Base-by-base conservation (phyloP, 2,797 vertebrate species). In the Myiotriccus ornatus region DNA sequence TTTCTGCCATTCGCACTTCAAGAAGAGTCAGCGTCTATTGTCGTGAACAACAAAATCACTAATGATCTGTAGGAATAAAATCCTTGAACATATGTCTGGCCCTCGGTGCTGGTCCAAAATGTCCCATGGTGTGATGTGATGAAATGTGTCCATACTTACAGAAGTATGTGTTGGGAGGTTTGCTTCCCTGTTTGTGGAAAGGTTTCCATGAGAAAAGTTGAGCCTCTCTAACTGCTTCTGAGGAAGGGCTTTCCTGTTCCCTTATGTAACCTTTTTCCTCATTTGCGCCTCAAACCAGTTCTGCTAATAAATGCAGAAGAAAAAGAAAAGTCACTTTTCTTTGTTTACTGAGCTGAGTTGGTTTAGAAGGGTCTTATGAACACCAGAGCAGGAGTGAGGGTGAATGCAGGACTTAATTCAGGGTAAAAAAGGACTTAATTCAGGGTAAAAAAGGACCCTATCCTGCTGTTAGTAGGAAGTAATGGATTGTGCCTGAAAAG, bases 391-490 rank as follows among this genome's bases (percentile, higher is more conserved):
- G 20, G 30, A 57, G 23, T 19, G 21, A 69, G 25, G 23, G 14
- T 73, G 21, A 12, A 53, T 37, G 25, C 22, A 53, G 43, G 11
- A 65, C 12, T 46, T 32, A 43, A 10, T 10, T 82, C 12, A 19
- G 5, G 11, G 5, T 7, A 14, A n/a, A n/a, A n/a, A n/a, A 53
- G 43, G 11, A 65, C 12, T 46, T 32, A 43, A 10, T 10, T 82
- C 0, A 1, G 4, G 10, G 6, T 4, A 1, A 9, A 49, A 65
- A 74, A 44, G 14, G 3, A 23, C 4, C 4, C 17, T 82, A 23
- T 71, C 9, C 13, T 41, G 9, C 27, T 69, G 41, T 9, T 30
- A 49, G 6, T 2, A 62, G 30, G 6, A 39, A 70, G 24, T 50
- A 47, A 70, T 2, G 2, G 35, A 41, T 39, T 77, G 15, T 77